phyloP scores from a whole-genome alignment of 2,888 invertebrate species.

The Ariolimax columbianus region DNA sequence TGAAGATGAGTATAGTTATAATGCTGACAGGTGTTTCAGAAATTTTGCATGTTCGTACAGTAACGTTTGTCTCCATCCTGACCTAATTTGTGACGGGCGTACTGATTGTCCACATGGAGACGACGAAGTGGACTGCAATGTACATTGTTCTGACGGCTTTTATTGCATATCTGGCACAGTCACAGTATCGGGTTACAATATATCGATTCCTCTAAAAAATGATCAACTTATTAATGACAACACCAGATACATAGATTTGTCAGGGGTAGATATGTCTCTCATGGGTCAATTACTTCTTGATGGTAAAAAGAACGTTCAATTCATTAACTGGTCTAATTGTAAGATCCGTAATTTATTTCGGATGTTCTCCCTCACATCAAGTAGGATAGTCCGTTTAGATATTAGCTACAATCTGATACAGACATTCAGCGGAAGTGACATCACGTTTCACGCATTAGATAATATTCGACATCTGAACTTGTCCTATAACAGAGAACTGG shows the following conservation, averaged over 20 bases:
- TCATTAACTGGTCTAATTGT: neutral
- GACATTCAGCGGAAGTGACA: neutral
- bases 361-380: neutral
- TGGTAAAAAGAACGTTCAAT: too few relatives aligned
- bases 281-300: neutral
- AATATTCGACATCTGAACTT: neutral
- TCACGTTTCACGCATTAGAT: neutral
- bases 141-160: slow-evolving; percentile 16
- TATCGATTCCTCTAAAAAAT: neutral
- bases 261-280: neutral
- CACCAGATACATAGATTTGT: neutral
- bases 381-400: neutral
- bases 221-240: neutral
- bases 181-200: neutral
- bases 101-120: slow-evolving; percentile 25
- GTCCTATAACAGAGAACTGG: neutral
- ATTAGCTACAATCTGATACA: neutral
- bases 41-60: slow-evolving; percentile 15
- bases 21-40: neutral
- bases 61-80: slow-evolving; percentile 39
- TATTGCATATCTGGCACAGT: slow-evolving; percentile 16
- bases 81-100: slow-evolving; percentile 38
- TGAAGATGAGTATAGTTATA: neutral
- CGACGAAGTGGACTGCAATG: slow-evolving; percentile 34
- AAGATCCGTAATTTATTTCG: neutral